phyloP scores from a whole-genome alignment of 2,113 vertebrate species.

The Chloropsis cyanopogon region DNA sequence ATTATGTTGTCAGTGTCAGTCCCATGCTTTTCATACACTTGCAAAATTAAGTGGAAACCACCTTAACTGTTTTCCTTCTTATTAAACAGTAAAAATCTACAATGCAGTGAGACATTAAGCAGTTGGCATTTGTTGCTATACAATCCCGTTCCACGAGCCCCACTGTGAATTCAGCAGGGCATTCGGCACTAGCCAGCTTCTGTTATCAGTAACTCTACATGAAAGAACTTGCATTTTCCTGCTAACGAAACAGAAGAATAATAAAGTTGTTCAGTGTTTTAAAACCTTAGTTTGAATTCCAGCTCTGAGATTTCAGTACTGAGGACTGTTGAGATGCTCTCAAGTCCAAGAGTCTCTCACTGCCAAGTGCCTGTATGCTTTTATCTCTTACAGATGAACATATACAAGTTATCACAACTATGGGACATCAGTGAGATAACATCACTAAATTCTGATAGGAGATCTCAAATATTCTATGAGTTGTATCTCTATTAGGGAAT shows the following conservation, averaged over 20 bases:
- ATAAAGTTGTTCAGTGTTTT: slow-evolving; percentile 56
- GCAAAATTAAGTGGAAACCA: slow-evolving; percentile 63
- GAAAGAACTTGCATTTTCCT: slow-evolving; percentile 68
- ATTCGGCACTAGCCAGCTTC: slow-evolving; percentile 61
- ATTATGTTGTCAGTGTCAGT: slow-evolving; percentile 28
- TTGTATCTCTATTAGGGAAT: not conserved
- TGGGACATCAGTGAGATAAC: not conserved
- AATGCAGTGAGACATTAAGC: slow-evolving; percentile 75
- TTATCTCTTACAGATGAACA: not conserved
- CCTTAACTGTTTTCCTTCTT: slow-evolving; percentile 71
- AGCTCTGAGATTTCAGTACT: slow-evolving; percentile 21
- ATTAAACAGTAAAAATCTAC: slow-evolving; percentile 77
- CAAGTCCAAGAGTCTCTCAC: slow-evolving; percentile 24
- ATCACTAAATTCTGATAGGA: not conserved
- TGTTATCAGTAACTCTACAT: slow-evolving; percentile 72
- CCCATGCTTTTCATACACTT: slow-evolving; percentile 36
- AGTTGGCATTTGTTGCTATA: slow-evolving; percentile 73
- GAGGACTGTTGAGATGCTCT: not conserved
- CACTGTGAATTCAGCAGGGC: slow-evolving; percentile 74
- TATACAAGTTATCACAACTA: not conserved
- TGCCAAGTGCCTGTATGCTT: not conserved
- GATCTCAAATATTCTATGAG: not conserved
- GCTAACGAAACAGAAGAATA: slow-evolving; percentile 58
- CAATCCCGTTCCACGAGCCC: slow-evolving; percentile 57
- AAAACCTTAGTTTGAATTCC: slow-evolving; percentile 49